Evolutionary conservation across 1,140 invertebrate species (phyloP).

Genomic region (Dreissena rostriformis): DNA sequence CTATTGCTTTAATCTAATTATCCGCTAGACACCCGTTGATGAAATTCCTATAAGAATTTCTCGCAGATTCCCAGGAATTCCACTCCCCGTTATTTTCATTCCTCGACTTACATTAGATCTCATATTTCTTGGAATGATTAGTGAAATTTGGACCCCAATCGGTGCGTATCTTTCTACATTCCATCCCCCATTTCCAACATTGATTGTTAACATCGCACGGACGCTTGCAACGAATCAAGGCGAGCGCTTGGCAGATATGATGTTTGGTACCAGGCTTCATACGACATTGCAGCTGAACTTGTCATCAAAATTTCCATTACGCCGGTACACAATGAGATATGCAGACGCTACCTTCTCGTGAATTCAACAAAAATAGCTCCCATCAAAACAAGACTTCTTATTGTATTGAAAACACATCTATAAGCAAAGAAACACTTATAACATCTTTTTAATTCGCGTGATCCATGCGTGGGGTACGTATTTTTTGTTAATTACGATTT

Average conservation of each 20-base stretch:
- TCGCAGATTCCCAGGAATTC: slow-evolving; percentile 35
- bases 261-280: slow-evolving; percentile 10
- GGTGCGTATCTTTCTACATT: slow-evolving; percentile 50
- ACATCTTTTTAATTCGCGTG: too few relatives aligned
- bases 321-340: slow-evolving; percentile 11
- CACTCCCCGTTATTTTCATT: slow-evolving; percentile 38
- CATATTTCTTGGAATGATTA: slow-evolving; percentile 53
- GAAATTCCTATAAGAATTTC: slow-evolving; percentile 42
- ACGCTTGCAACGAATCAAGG: slow-evolving; percentile 28
- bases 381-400: too few relatives aligned
- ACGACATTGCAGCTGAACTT: slow-evolving; percentile 26
- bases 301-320: slow-evolving; percentile 44
- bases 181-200: slow-evolving; percentile 39
- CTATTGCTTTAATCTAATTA: slow-evolving; percentile 58
- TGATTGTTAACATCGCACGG: slow-evolving; percentile 38
- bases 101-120: slow-evolving; percentile 50
- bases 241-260: slow-evolving; percentile 29
- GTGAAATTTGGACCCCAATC: slow-evolving; percentile 53
- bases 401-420: too few relatives aligned
- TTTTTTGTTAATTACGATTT: too few relatives aligned
- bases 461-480: too few relatives aligned
- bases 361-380: too few relatives aligned
- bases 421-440: too few relatives aligned
- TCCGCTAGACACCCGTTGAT: slow-evolving; percentile 34
- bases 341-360: not conserved